Evolutionary conservation across 2,888 invertebrate species (phyloP).

Genomic region (Drosophila cognata): DNA sequence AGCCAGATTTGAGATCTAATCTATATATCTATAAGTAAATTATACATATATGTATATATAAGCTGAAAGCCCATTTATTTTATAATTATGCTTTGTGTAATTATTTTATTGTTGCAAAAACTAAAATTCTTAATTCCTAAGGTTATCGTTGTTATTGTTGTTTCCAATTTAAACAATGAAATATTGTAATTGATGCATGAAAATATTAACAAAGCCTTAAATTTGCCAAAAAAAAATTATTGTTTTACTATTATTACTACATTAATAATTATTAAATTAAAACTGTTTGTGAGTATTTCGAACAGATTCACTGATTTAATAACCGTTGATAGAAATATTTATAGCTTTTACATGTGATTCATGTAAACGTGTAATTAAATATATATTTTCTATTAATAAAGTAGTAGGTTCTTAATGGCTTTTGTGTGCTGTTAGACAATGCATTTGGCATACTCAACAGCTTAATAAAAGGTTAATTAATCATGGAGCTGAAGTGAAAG

Average conservation of each 20-base stretch:
- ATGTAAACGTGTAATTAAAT: neutral
- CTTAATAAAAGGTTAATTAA: constrained; percentile 32
- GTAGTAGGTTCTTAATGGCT: neutral
- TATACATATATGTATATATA: neutral
- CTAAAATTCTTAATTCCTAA: neutral
- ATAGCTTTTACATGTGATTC: neutral
- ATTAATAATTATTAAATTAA: neutral
- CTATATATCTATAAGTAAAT: too few species aligned
- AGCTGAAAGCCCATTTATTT: neutral
- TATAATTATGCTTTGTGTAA: neutral
- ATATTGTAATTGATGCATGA: neutral
- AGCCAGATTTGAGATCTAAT: neutral
- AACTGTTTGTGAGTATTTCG: neutral
- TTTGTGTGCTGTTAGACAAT: constrained; percentile 1
- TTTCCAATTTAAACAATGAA: neutral
- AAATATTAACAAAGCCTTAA: neutral
- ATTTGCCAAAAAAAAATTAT: neutral
- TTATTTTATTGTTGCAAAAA: neutral
- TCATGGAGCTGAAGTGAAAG: constrained; percentile 40
- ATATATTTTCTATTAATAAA: neutral
- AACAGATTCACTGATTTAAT: neutral
- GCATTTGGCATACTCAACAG: neutral
- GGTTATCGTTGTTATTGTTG: neutral
- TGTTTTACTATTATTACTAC: neutral
- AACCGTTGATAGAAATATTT: neutral